Evolutionary conservation across 2,888 invertebrate genomes (phyloP).

Genomic region (Macaria liturata): DNA sequence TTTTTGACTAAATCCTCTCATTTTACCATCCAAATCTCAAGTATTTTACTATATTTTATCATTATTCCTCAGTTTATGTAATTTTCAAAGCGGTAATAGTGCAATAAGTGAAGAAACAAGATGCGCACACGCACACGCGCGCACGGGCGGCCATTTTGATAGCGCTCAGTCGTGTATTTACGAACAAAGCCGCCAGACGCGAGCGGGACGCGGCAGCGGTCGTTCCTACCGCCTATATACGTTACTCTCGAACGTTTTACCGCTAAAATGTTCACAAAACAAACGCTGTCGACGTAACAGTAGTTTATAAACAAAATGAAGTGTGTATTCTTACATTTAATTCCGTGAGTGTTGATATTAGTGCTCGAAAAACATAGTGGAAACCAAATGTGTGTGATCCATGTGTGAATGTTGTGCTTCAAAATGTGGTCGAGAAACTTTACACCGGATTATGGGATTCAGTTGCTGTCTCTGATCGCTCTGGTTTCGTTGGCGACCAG

Average conservation of each 20-base stretch:
- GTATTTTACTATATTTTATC: constrained; percentile 33
- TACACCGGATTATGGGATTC: constrained; percentile 87
- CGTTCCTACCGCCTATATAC: constrained; percentile 70
- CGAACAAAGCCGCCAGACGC: constrained; percentile 84
- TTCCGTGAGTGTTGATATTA: constrained; percentile 79
- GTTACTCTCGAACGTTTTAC: constrained; percentile 75
- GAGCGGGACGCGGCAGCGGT: constrained; percentile 82
- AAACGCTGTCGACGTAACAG: constrained; percentile 70
- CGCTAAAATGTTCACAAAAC: constrained; percentile 78
- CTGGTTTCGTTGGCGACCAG: constrained; percentile 71
- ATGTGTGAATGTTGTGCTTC: constrained; percentile 83
- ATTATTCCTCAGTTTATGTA: constrained; percentile 31
- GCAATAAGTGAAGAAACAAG: constrained; percentile 51
- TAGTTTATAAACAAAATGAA: constrained; percentile 81
- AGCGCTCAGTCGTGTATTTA: constrained; percentile 80
- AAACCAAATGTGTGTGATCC: constrained; percentile 83
- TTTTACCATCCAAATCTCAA: constrained; percentile 60
- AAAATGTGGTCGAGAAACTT: constrained; percentile 88
- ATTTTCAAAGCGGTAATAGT: constrained; percentile 39
- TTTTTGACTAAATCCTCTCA: constrained; percentile 36
- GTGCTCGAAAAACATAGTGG: constrained; percentile 76
- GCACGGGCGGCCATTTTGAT: constrained; percentile 79
- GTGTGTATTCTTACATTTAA: constrained; percentile 80
- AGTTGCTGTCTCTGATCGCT: constrained; percentile 76
- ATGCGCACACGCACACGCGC: constrained; percentile 73